Percentiles rank a stretch among this genome's conserved stretches.
These are phyloP conservation scores for Nautilus pompilius DNA, from an alignment of 1,140 invertebrate species.

Conservation along the genomic window DNA sequence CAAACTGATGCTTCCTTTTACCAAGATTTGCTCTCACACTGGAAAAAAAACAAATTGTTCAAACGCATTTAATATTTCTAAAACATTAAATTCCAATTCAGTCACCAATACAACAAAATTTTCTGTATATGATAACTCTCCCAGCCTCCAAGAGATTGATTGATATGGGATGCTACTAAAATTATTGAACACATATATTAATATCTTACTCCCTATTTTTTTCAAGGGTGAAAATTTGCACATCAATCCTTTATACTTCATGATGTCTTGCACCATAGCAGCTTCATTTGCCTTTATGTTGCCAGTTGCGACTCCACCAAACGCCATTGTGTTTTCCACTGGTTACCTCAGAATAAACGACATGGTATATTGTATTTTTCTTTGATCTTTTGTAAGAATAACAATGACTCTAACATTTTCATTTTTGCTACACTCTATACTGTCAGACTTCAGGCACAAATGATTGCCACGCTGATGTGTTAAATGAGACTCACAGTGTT, in stretches of 20 bases:
- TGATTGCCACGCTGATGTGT: background rate
- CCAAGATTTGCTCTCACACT: too few species aligned
- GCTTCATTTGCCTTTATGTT: slow-evolving; percentile 76
- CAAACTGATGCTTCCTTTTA: too few species aligned
- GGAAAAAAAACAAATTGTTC: too few species aligned
- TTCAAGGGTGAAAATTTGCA: slow-evolving; percentile 30
- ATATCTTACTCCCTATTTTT: background rate
- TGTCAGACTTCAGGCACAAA: background rate
- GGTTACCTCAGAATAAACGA: slow-evolving; percentile 54
- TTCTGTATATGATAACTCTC: too few species aligned
- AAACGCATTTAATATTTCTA: too few species aligned
- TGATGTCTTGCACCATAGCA: slow-evolving; percentile 77
- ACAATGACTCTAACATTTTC: too few species aligned
- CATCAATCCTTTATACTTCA: slow-evolving; percentile 79
- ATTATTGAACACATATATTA: slow-evolving; percentile 5
- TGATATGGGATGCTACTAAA: too few species aligned
- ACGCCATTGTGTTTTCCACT: slow-evolving; percentile 80
- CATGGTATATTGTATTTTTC: slow-evolving; percentile 43
- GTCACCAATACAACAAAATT: too few species aligned
- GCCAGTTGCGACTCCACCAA: slow-evolving; percentile 85
- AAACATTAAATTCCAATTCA: too few species aligned
- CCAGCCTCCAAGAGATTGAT: too few species aligned
- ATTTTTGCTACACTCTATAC: too few species aligned
- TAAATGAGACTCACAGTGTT: too few species aligned
- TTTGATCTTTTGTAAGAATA: background rate